Percentiles rank a stretch among this genome's conserved stretches.
These are phyloP conservation scores for Leptinotarsa tumamoca DNA, from an alignment of 2,888 invertebrate genomes.

Conservation along the genomic window DNA sequence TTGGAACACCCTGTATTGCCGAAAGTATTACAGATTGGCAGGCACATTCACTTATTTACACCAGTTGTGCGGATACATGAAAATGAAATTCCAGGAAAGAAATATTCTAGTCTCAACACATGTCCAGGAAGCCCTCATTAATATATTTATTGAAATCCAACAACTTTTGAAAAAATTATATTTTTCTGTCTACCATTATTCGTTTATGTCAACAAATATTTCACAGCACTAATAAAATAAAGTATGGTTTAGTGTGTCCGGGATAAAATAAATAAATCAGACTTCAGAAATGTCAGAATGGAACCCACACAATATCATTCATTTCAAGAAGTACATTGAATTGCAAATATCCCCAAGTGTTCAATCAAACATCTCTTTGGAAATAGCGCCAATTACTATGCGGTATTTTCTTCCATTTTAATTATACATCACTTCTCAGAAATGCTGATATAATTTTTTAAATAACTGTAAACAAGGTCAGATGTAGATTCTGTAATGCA, in stretches of 20 bases:
- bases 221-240: too few species aligned
- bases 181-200: too few species aligned
- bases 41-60: too few species aligned
- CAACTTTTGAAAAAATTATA: too few species aligned
- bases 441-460: conserved; percentile 45
- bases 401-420: conserved; percentile 38
- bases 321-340: conserved; percentile 32
- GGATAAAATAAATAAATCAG: neutral
- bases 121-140: too few species aligned
- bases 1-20: too few species aligned
- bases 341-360: conserved; percentile 24
- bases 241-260: neutral
- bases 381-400: conserved; percentile 33
- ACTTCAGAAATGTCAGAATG: neutral
- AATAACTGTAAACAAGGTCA: conserved; percentile 44
- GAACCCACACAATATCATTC: conserved; percentile 17
- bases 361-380: conserved; percentile 27
- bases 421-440: conserved; percentile 41
- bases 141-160: too few species aligned
- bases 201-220: too few species aligned
- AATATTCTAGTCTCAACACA: too few species aligned
- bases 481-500: conserved; percentile 34
- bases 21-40: too few species aligned
- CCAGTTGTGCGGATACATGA: too few species aligned
- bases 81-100: too few species aligned